A percentile compares a stretch with the other conserved stretches of the same genome.
These are phyloP conservation scores for Amphiprion ocellaris DNA, from an alignment of 2,113 vertebrate genomes.

Conservation along the genomic window DNA sequence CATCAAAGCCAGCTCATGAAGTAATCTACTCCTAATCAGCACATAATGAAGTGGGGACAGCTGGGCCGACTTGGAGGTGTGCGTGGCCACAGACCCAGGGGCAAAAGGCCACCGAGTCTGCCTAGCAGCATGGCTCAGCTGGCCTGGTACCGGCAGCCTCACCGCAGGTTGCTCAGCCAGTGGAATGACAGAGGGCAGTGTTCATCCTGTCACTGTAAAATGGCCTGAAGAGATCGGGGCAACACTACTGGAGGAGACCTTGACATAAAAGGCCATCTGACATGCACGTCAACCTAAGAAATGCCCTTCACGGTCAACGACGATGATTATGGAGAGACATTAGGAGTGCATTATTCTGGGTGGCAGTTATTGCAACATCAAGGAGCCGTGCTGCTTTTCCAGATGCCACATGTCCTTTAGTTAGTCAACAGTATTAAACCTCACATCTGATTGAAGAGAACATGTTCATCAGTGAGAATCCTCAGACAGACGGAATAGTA, in stretches of 20 bases:
- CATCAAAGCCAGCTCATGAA: slow-evolving; percentile 25
- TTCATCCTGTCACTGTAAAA: slow-evolving; percentile 74
- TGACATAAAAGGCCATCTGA: slow-evolving; percentile 72
- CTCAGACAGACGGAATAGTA: not conserved
- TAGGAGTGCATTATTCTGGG: slow-evolving; percentile 46
- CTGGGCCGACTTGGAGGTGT: slow-evolving; percentile 66
- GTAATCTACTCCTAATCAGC: slow-evolving; percentile 63
- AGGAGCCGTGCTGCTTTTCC: slow-evolving; percentile 47
- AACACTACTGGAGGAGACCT: slow-evolving; percentile 60
- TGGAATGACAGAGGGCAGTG: slow-evolving; percentile 77
- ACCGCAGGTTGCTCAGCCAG: slow-evolving; percentile 69
- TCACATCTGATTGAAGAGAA: not conserved
- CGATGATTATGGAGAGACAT: slow-evolving; percentile 54
- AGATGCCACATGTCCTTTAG: slow-evolving; percentile 33
- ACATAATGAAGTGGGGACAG: slow-evolving; percentile 72
- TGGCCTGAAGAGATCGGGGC: slow-evolving; percentile 67
- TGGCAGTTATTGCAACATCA: slow-evolving; percentile 41
- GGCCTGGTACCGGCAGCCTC: slow-evolving; percentile 53
- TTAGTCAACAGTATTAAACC: slow-evolving; percentile 27
- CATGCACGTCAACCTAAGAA: slow-evolving; percentile 53
- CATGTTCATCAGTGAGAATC: not conserved
- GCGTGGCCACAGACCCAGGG: slow-evolving; percentile 33
- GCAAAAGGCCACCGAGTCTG: slow-evolving; percentile 48
- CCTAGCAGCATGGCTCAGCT: slow-evolving; percentile 64
- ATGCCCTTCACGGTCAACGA: slow-evolving; percentile 75